Evolutionary conservation across 2,888 invertebrate genomes (phyloP).

Genomic region (Pocota personata): DNA sequence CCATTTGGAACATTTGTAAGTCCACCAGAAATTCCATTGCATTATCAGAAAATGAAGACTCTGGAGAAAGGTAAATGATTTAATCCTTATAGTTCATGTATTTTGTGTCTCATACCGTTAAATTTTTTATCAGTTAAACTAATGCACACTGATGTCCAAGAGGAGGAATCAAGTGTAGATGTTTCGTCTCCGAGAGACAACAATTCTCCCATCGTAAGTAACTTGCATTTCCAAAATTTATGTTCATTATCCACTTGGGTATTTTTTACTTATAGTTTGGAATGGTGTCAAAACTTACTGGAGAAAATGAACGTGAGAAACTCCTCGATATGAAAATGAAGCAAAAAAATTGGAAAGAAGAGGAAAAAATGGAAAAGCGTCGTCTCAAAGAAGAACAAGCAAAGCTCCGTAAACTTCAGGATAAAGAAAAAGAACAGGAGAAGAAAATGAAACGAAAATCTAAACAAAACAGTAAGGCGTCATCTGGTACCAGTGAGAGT

Average conservation of each 20-base stretch:
- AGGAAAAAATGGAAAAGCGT: conserved; percentile 88
- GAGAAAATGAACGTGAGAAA: conserved; percentile 85
- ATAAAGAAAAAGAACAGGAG: conserved; percentile 88
- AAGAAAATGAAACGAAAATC: conserved; percentile 85
- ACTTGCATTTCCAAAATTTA: background rate
- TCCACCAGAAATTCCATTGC: conserved; percentile 86
- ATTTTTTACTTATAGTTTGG: conserved; percentile 82
- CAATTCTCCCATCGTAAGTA: conserved; percentile 86
- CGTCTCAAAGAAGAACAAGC: conserved; percentile 86
- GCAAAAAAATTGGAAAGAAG: conserved; percentile 87
- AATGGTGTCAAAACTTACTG: conserved; percentile 83
- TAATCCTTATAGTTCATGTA: background rate
- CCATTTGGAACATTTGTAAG: conserved; percentile 87
- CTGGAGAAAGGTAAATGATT: conserved; percentile 81
- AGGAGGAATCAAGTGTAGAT: conserved; percentile 87
- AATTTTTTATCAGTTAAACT: conserved; percentile 73
- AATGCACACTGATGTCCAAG: conserved; percentile 79
- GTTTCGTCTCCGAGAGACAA: conserved; percentile 86
- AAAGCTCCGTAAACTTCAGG: conserved; percentile 82
- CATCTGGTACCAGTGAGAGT: conserved; percentile 78
- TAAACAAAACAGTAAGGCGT: conserved; percentile 80
- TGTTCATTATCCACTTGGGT: background rate
- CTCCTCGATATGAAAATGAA: conserved; percentile 86
- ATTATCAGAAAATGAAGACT: conserved; percentile 83
- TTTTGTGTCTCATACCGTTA: background rate